These are phyloP conservation scores for Entelurus aequoreus DNA, from an alignment of 2,113 vertebrate genomes.

Conservation along the genomic window DNA sequence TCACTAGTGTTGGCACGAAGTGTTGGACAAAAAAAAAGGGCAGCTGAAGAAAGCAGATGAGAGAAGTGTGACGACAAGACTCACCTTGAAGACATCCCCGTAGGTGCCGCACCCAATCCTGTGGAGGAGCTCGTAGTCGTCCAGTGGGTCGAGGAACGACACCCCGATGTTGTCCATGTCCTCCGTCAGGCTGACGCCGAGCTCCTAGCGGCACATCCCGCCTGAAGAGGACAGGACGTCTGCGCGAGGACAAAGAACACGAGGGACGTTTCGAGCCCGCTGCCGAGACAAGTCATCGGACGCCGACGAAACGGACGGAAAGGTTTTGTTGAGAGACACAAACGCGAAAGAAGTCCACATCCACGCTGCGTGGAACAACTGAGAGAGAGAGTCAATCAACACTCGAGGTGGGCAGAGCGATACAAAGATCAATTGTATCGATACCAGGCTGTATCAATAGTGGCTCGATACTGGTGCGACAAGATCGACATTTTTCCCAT, in stretches of 20 bases:
- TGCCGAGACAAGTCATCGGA: neutral
- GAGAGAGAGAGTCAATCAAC: too few species aligned
- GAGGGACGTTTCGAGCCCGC: too few species aligned
- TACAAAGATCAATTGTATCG: too few species aligned
- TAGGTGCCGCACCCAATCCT: constrained; percentile 84
- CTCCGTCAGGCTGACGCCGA: neutral
- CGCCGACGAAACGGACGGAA: neutral
- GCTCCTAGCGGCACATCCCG: constrained; percentile 20
- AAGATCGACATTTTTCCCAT: too few species aligned
- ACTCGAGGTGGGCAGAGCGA: too few species aligned
- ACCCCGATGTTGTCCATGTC: constrained; percentile 76
- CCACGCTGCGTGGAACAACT: neutral
- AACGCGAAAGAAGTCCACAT: neutral
- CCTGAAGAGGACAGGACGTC: too few species aligned
- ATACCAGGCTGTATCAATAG: too few species aligned
- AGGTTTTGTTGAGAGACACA: neutral
- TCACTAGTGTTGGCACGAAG: too few species aligned
- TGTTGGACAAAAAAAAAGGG: too few species aligned
- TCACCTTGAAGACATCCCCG: constrained; percentile 88
- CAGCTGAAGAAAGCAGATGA: too few species aligned
- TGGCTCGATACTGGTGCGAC: too few species aligned
- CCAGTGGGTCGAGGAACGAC: constrained; percentile 81
- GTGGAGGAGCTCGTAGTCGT: constrained; percentile 82
- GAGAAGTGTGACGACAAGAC: constrained; percentile 10
- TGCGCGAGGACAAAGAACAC: constrained; percentile 3